phyloP scores from a whole-genome alignment of 2,797 vertebrate genomes.

The Parauchenoglanis punctatus region DNA sequence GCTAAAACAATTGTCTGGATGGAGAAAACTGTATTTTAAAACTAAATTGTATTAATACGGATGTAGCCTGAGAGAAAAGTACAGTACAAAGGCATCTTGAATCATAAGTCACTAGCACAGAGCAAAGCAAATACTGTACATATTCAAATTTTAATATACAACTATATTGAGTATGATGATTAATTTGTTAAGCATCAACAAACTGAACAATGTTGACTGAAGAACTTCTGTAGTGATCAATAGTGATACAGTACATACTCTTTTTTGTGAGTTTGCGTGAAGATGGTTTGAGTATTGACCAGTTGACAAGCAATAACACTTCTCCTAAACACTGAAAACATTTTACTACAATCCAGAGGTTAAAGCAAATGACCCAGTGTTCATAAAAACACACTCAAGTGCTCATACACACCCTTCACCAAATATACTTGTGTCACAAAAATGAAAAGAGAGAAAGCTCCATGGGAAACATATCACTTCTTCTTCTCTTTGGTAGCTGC shows the following conservation, averaged over 20 bases:
- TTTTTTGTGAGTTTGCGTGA: not conserved
- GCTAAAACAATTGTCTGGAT: too few species aligned
- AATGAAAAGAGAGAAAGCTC: slow-evolving; percentile 33
- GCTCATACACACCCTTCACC: slow-evolving; percentile 19
- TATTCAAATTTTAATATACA: not conserved
- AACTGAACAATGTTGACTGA: not conserved
- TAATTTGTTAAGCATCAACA: not conserved
- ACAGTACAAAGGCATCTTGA: not conserved
- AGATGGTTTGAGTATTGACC: slow-evolving; percentile 21
- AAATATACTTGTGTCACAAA: slow-evolving; percentile 25
- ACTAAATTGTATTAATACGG: too few species aligned
- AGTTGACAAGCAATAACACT: slow-evolving; percentile 1
- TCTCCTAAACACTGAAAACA: not conserved
- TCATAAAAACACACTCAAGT: slow-evolving; percentile 13
- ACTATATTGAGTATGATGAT: not conserved
- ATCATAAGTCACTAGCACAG: not conserved
- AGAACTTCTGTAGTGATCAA: not conserved
- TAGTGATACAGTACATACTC: not conserved
- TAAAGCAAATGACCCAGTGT: not conserved
- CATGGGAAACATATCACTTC: slow-evolving; percentile 48
- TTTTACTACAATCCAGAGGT: not conserved
- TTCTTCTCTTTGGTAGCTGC: slow-evolving; percentile 37
- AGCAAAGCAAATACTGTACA: not conserved
- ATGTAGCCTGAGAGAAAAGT: too few species aligned
- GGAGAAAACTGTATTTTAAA: too few species aligned